Evolutionary conservation across 2,888 invertebrate genomes (phyloP).

Genomic region (Protophormia terraenovae): DNA sequence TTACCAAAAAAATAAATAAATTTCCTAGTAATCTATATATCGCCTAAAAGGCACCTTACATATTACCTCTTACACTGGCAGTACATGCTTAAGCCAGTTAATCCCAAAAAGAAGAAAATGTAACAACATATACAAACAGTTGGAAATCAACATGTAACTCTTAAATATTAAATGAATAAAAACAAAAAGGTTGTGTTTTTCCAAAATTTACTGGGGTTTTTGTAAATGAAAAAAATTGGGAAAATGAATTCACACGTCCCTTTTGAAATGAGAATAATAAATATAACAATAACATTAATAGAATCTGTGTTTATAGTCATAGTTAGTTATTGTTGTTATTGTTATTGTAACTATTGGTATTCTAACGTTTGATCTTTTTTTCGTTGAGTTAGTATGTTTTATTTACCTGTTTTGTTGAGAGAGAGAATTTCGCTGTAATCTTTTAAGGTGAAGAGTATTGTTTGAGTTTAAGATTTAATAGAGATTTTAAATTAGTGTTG

Average conservation of each 20-base stretch:
- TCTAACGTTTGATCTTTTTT: slow-evolving; percentile 34
- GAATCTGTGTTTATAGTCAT: slow-evolving; percentile 32
- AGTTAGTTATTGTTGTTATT: background rate
- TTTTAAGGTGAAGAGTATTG: background rate
- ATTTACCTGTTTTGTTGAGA: slow-evolving; percentile 29
- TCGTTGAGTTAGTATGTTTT: background rate
- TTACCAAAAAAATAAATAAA: background rate
- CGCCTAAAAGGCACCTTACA: slow-evolving; percentile 14
- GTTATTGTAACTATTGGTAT: slow-evolving; percentile 12
- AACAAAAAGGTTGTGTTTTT: slow-evolving; percentile 9
- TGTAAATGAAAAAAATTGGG: slow-evolving; percentile 17
- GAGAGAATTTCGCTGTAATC: slow-evolving; percentile 15
- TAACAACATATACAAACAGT: background rate
- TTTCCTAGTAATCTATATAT: slow-evolving; percentile 17
- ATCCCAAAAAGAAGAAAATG: slow-evolving; percentile 17
- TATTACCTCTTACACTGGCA: background rate
- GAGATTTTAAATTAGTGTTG: too few species aligned
- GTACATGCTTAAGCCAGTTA: slow-evolving; percentile 7
- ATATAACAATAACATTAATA: slow-evolving; percentile 4
- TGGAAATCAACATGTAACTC: background rate
- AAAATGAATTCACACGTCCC: slow-evolving; percentile 63
- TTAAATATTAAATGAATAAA: background rate
- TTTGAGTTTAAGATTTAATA: too few species aligned
- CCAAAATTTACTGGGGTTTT: background rate
- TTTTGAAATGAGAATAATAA: slow-evolving; percentile 41